These are phyloP conservation scores for Mongoloraphidia duomilia DNA, from an alignment of 2,888 invertebrate species.

Conservation along the genomic window DNA sequence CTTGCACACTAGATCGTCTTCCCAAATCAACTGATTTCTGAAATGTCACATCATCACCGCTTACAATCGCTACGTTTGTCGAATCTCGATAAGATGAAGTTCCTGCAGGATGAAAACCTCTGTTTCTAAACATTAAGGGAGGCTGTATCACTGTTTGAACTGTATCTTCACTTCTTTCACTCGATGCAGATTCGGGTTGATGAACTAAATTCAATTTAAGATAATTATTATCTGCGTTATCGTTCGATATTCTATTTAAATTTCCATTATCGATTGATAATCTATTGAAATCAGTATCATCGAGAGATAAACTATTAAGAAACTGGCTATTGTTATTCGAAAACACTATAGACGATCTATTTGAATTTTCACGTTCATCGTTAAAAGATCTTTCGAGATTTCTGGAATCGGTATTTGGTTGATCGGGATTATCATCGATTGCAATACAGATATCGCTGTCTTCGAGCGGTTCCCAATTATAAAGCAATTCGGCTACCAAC, in stretches of 20 bases:
- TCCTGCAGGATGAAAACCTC: conserved; percentile 21
- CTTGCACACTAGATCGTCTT: conserved; percentile 24
- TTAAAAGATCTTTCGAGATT: too few relatives aligned
- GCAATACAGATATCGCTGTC: background rate
- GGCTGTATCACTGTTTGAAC: conserved; percentile 31
- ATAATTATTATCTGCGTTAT: too few relatives aligned
- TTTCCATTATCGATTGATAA: too few relatives aligned
- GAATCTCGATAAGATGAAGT: background rate
- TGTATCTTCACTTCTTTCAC: conserved; percentile 19
- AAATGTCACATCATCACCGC: conserved; percentile 32
- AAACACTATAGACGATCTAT: too few relatives aligned
- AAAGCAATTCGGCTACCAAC: conserved; percentile 37
- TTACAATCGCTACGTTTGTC: conserved; percentile 1
- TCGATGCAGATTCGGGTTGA: conserved; percentile 21
- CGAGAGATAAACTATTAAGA: too few relatives aligned
- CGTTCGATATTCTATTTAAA: too few relatives aligned
- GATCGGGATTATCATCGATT: background rate
- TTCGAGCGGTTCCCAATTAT: conserved; percentile 27
- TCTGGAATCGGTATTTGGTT: background rate
- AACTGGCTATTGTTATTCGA: too few relatives aligned
- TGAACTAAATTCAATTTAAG: conserved; percentile 5
- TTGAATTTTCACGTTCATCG: too few relatives aligned
- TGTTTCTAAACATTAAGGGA: conserved; percentile 44
- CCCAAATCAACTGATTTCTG: conserved; percentile 45
- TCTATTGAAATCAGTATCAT: too few relatives aligned